Conservation (phyloP, 2,888 invertebrate species). For the Morpho achilles region DNA sequence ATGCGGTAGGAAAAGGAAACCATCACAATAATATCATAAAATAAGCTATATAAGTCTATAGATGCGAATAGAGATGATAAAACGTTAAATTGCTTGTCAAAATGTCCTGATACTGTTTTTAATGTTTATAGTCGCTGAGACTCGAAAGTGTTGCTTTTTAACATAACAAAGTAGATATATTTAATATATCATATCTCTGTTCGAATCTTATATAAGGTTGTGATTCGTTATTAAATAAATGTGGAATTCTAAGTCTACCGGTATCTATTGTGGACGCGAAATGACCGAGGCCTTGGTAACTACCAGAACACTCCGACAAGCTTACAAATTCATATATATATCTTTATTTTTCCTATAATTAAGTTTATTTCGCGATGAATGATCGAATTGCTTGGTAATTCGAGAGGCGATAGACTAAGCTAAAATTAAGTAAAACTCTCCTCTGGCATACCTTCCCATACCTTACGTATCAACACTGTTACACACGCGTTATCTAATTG, state of each 20-base stretch:
- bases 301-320: conserved; percentile 49
- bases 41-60: conserved; percentile 73
- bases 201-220: conserved; percentile 36
- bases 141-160: conserved; percentile 39
- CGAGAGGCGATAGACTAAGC: conserved; percentile 64
- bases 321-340: conserved; percentile 61
- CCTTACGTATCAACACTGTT: conserved; percentile 46
- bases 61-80: conserved; percentile 72
- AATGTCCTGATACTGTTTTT: conserved; percentile 42
- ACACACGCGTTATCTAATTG: conserved; percentile 58
- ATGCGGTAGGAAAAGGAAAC: conserved; percentile 76
- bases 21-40: conserved; percentile 74
- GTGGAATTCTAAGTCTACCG: conserved; percentile 37
- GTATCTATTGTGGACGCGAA: conserved; percentile 53
- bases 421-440: conserved; percentile 65
- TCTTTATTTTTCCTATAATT: conserved; percentile 63
- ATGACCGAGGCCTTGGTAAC: conserved; percentile 41
- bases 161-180: conserved; percentile 52
- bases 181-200: conserved; percentile 53
- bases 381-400: conserved; percentile 77
- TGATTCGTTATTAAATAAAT: conserved; percentile 35
- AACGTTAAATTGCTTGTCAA: conserved; percentile 53
- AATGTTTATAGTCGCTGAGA: conserved; percentile 66
- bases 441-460: conserved; percentile 64
- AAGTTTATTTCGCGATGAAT: conserved; percentile 77